Evolutionary conservation across 2,797 vertebrate species (phyloP).

Genomic region (Prionace glauca): DNA sequence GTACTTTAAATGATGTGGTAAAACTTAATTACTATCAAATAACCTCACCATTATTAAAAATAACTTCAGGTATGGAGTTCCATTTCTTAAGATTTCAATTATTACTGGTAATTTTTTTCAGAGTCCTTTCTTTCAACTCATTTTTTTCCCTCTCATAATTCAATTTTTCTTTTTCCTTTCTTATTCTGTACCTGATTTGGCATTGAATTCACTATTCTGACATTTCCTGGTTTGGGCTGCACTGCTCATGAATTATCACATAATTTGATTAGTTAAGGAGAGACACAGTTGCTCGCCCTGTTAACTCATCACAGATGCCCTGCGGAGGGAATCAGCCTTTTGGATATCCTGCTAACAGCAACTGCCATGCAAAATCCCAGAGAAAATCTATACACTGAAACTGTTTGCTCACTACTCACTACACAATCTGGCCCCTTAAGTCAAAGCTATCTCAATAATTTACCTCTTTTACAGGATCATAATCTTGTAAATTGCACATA

Average conservation of each 20-base stretch:
- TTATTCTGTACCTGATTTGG: not conserved
- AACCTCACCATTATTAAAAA: not conserved
- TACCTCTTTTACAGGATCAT: not conserved
- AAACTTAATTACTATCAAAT: not conserved
- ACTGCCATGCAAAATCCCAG: not conserved
- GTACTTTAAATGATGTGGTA: not conserved
- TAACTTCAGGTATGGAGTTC: not conserved
- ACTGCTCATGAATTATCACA: not conserved
- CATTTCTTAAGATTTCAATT: not conserved
- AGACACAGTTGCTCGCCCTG: not conserved
- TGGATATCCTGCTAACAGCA: not conserved
- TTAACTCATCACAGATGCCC: not conserved
- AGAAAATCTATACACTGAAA: not conserved
- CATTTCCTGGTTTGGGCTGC: not conserved
- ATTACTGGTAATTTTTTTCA: not conserved
- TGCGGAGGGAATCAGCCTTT: not conserved
- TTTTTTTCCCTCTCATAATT: not conserved
- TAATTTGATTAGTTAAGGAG: not conserved
- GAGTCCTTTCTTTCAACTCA: not conserved
- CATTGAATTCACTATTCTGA: not conserved
- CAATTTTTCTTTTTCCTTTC: not conserved
- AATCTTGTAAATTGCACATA: not conserved
- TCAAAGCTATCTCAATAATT: not conserved
- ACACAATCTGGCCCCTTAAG: not conserved
- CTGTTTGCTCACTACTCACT: not conserved